Evolutionary conservation across 1,140 invertebrate species (phyloP), one percentile per base, ranked within the genome.

Genomic region (Papilio aristodemus): DNA sequence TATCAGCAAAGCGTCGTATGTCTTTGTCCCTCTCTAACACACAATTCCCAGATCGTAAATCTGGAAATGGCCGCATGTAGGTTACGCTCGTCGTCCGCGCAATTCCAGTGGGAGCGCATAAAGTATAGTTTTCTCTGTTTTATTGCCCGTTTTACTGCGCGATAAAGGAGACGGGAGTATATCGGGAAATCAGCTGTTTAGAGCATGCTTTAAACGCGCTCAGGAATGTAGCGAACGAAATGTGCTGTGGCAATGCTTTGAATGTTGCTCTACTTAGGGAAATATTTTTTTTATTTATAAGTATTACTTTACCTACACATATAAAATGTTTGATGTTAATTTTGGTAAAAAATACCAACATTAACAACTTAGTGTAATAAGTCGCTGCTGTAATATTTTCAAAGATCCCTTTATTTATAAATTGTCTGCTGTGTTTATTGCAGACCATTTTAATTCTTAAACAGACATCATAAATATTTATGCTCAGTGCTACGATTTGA

Each of bases 11-110:
- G 86, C 86, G 84, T 83, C 78, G 81, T 86, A 85, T 91, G 82
- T 88, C 86, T 88, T 86, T 80, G 81, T 92, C 91, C 84, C 89
- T 81, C 74, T 92, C 91, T 80, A 86, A 87, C 91, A 84, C 88
- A 84, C 90, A 92, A 91, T 92, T 92, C 91, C 91, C 91, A 92
- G 91, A 86, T 92, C 91, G 91, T 92, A 92, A 92, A 92, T 92
- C 89, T 89, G 80, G 91, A 92, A 92, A 92, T 91, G 91, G 91
- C 91, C 91, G 91, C 91, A 91, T 91, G 90, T 91, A 91, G 90
- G 86, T 90, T 91, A 90, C 87, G 90, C 86, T 90, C 86, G 85
- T 83, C 82, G 85, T 85, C 83, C 87, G 80, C 83, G 85, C 83
- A 78, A 85, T 80, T 83, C 84, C 74, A 73, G 88, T 71, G 81